These are phyloP conservation scores for Chauna torquata DNA, from an alignment of 2,113 vertebrate species.

Conservation along the genomic window DNA sequence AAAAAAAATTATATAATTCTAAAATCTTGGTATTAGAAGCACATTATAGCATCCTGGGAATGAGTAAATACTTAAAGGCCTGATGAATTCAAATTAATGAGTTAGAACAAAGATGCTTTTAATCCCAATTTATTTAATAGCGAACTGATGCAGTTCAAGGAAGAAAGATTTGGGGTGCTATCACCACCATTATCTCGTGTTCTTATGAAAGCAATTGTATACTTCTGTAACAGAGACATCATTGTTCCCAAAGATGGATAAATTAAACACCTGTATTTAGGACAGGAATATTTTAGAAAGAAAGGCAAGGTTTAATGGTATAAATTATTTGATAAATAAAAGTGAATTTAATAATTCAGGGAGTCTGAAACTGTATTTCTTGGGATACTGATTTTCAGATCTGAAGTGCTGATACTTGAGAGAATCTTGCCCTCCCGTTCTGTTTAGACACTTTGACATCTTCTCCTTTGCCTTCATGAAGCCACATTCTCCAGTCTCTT, in stretches of 20 bases:
- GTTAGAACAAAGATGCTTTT: background rate
- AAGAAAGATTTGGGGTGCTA: background rate
- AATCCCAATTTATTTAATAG: background rate
- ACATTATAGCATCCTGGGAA: background rate
- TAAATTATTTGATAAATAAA: background rate
- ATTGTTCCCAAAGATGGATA: background rate
- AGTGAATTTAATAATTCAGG: constrained; percentile 8
- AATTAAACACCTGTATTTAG: background rate
- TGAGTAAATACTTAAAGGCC: background rate
- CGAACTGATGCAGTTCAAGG: background rate
- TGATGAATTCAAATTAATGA: background rate
- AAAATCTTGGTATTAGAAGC: background rate
- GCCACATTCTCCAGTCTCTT: background rate
- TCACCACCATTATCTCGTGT: background rate
- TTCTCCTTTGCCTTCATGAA: background rate
- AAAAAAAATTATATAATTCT: background rate
- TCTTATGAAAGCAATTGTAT: background rate
- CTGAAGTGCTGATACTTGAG: background rate
- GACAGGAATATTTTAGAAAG: background rate
- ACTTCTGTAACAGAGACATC: background rate
- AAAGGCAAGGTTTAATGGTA: background rate
- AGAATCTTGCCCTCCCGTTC: constrained; percentile 1
- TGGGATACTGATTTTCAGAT: background rate
- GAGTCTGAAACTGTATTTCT: background rate
- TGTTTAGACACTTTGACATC: background rate